Conservation (phyloP, 2,888 invertebrate genomes). For the Dolomedes plantarius region DNA sequence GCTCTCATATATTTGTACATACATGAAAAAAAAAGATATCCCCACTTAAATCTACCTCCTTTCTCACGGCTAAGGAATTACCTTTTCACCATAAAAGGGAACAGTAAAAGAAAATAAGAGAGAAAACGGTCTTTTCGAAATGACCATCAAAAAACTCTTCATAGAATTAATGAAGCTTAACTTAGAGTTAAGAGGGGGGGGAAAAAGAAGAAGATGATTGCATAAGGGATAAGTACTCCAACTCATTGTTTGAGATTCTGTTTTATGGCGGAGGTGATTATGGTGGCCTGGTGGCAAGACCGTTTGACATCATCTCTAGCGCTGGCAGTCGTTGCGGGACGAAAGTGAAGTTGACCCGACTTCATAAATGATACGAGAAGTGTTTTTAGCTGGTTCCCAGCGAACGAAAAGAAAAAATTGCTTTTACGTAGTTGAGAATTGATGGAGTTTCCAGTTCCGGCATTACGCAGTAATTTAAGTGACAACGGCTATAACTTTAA, state of each 20-base stretch:
- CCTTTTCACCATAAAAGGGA: not conserved
- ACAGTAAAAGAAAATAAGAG: not conserved
- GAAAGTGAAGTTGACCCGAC: not conserved
- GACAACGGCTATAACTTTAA: too few species aligned
- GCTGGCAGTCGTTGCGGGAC: not conserved
- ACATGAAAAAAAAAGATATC: too few species aligned
- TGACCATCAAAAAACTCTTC: slow-evolving; percentile 49
- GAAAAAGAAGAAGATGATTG: slow-evolving; percentile 20
- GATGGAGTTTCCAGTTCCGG: too few species aligned
- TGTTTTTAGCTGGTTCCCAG: too few species aligned
- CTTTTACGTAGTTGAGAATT: too few species aligned
- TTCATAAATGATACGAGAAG: too few species aligned
- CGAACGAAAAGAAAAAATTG: too few species aligned
- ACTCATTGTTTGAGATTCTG: slow-evolving; percentile 33
- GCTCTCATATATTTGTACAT: too few species aligned
- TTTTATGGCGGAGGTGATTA: slow-evolving; percentile 27
- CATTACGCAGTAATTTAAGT: too few species aligned
- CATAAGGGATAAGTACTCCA: slow-evolving; percentile 35
- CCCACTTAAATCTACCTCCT: too few species aligned
- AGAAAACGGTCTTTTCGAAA: slow-evolving; percentile 17
- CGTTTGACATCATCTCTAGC: not conserved
- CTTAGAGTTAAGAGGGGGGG: slow-evolving; percentile 5
- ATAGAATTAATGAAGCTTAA: slow-evolving; percentile 40
- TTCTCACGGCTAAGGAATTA: not conserved
- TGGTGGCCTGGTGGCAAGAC: not conserved